Percentiles rank a stretch among this genome's conserved stretches.
Conservation (phyloP, 2,113 vertebrate genomes). For the Pachypanchax playfairii region DNA sequence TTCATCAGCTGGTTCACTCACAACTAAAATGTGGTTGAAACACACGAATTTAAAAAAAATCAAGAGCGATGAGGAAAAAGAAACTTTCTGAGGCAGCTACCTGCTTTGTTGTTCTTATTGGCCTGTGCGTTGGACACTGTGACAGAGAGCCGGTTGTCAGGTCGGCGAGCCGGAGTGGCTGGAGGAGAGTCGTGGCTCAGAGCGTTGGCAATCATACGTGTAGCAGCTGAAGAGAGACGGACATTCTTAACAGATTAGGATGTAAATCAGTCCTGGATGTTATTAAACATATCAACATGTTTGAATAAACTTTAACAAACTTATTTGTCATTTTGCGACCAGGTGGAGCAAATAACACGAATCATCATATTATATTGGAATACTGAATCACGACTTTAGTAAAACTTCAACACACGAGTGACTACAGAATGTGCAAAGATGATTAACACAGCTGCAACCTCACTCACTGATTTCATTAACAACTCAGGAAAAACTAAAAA, state of each 20-base stretch:
- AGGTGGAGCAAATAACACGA: background rate
- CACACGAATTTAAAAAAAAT: conserved; percentile 3
- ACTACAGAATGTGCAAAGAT: background rate
- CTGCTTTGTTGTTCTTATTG: conserved; percentile 81
- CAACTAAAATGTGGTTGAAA: conserved; percentile 54
- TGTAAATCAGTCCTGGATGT: no score
- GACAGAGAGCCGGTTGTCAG: conserved; percentile 88
- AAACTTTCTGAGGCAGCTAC: conserved; percentile 56
- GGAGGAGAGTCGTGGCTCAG: conserved; percentile 89
- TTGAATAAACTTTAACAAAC: no score
- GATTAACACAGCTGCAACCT: background rate
- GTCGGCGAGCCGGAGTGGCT: conserved; percentile 78
- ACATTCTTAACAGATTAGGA: background rate
- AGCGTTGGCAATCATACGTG: conserved; percentile 93
- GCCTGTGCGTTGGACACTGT: conserved; percentile 89
- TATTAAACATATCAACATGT: no score
- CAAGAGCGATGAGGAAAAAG: background rate
- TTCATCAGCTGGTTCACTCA: conserved; percentile 74
- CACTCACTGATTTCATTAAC: background rate
- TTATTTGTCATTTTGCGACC: no score
- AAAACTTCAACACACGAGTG: background rate
- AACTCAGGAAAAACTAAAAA: background rate
- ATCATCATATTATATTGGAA: background rate
- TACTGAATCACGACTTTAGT: background rate
- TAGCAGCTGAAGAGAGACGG: conserved; percentile 80